phyloP scores from a whole-genome alignment of 2,797 vertebrate genomes.

The Peromyscus nudipes region DNA sequence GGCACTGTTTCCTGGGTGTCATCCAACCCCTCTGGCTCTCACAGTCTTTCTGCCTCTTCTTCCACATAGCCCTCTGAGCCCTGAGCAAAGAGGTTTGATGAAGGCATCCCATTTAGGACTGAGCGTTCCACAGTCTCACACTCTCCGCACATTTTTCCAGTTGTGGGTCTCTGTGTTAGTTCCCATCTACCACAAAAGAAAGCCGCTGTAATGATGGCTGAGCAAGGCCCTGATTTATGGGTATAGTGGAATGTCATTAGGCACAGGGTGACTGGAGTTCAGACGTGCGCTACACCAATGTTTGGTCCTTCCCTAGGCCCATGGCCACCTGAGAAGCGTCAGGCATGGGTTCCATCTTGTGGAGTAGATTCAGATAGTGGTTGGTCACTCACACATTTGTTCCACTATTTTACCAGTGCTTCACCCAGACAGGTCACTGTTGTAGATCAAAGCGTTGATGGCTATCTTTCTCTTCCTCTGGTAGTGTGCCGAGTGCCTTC shows the following conservation, averaged over 20 bases:
- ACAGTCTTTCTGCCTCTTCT: not conserved
- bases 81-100: not conserved
- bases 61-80: not conserved
- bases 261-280: too few relatives aligned
- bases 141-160: not conserved
- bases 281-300: too few relatives aligned
- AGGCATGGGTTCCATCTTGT: too few relatives aligned
- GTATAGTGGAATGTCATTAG: not conserved
- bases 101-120: not conserved
- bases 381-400: not conserved
- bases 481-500: not conserved
- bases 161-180: not conserved
- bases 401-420: not conserved
- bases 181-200: not conserved
- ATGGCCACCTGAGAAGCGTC: not conserved
- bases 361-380: not conserved
- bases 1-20: not conserved
- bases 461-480: not conserved
- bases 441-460: not conserved
- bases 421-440: too few relatives aligned
- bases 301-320: not conserved
- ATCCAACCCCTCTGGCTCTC: not conserved
- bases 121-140: not conserved
- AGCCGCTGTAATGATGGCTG: not conserved
- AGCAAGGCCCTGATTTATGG: too few relatives aligned